Evolutionary conservation across 2,888 invertebrate species (phyloP).

Genomic region (Catocala fraxini): DNA sequence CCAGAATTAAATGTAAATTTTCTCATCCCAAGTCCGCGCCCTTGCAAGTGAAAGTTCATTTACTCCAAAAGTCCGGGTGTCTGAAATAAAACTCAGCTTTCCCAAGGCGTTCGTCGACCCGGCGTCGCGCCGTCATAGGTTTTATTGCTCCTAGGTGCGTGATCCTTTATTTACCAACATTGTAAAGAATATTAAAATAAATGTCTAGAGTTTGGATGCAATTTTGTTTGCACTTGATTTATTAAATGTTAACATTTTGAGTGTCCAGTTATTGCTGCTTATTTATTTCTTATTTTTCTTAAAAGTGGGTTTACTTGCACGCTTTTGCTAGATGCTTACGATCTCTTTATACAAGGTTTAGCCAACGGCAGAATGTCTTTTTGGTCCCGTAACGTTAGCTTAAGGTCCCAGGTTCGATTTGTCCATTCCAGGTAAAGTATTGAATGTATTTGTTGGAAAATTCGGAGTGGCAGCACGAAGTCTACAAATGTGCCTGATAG

Average conservation of each 20-base stretch:
- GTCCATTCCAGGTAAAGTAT: too few species aligned
- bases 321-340: too few species aligned
- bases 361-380: too few species aligned
- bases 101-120: slow-evolving; percentile 63
- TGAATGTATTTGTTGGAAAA: too few species aligned
- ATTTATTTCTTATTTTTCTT: too few species aligned
- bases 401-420: too few species aligned
- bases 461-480: too few species aligned
- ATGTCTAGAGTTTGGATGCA: slow-evolving; percentile 7
- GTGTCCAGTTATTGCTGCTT: too few species aligned
- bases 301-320: too few species aligned
- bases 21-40: slow-evolving; percentile 51
- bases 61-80: slow-evolving; percentile 60
- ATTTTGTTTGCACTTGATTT: neutral
- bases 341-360: too few species aligned
- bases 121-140: slow-evolving; percentile 45
- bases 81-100: slow-evolving; percentile 72
- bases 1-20: neutral
- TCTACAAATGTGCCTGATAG: too few species aligned
- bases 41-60: slow-evolving; percentile 73
- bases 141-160: slow-evolving; percentile 45
- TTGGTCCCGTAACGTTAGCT: too few species aligned
- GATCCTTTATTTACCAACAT: slow-evolving; percentile 37
- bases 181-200: slow-evolving; percentile 14
- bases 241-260: neutral